Percentiles rank a stretch among this genome's conserved stretches.
Evolutionary conservation across 1,140 invertebrate genomes (phyloP).

Genomic region (Neoseiulus cucumeris): DNA sequence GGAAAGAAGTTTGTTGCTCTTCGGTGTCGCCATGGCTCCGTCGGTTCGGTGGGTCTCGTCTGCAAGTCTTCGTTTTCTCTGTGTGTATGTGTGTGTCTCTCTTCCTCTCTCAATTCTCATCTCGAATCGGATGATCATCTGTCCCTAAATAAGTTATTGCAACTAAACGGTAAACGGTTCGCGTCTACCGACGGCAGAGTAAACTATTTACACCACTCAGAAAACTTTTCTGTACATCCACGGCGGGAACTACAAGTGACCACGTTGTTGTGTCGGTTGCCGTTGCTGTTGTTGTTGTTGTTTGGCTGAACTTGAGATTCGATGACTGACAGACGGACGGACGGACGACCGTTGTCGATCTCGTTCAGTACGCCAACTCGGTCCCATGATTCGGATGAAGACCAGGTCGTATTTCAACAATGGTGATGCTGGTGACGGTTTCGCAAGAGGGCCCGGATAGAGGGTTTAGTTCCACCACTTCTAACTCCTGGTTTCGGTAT

Average conservation of each 20-base stretch:
- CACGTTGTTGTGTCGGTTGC: not conserved
- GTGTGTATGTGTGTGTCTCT: not conserved
- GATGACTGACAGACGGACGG: not conserved
- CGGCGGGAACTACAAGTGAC: too few species aligned
- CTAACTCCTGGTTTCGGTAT: too few species aligned
- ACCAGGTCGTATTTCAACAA: too few species aligned
- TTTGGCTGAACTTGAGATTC: not conserved
- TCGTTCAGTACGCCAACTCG: too few species aligned
- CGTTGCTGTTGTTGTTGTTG: not conserved
- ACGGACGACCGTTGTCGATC: not conserved
- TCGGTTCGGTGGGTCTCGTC: not conserved
- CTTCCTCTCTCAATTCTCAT: not conserved
- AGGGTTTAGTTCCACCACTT: too few species aligned
- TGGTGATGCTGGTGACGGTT: too few species aligned
- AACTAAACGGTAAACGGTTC: not conserved
- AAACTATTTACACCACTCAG: not conserved
- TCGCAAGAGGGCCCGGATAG: too few species aligned
- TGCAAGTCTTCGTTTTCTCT: not conserved
- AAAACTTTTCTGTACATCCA: not conserved
- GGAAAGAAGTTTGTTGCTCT: not conserved
- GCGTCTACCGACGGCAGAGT: not conserved
- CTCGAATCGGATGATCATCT: not conserved
- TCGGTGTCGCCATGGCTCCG: conserved; percentile 10
- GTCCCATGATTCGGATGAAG: too few species aligned
- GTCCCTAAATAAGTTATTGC: conserved; percentile 10